phyloP scores from a whole-genome alignment of 1,140 invertebrate genomes.

The Ceratina calcarata region DNA sequence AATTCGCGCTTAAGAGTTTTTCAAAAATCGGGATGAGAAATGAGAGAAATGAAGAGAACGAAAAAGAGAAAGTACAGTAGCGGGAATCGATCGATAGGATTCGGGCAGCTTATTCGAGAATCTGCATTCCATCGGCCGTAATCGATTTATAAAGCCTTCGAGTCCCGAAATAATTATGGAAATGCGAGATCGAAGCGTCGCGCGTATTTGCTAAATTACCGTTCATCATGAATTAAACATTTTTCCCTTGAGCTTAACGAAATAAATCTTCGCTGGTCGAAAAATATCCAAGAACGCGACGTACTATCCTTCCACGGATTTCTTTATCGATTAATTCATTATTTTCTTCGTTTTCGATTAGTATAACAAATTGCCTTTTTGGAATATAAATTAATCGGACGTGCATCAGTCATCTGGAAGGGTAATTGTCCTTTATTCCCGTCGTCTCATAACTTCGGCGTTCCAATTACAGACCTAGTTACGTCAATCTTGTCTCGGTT shows the following conservation, averaged over 20 bases:
- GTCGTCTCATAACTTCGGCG: too few relatives aligned
- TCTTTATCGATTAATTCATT: not conserved
- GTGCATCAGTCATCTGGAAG: too few relatives aligned
- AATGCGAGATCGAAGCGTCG: conserved; percentile 5
- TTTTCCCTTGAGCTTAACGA: not conserved
- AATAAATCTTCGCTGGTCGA: conserved; percentile 32
- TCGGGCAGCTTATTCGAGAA: conserved; percentile 5
- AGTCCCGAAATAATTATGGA: conserved; percentile 36
- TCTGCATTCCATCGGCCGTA: conserved; percentile 42
- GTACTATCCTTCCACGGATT: not conserved
- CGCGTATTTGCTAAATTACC: conserved; percentile 26
- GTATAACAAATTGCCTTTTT: too few relatives aligned
- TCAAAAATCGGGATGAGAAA: not conserved
- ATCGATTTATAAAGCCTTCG: conserved; percentile 39
- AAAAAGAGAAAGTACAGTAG: not conserved
- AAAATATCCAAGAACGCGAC: not conserved
- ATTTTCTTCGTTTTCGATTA: not conserved
- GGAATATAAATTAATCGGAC: too few relatives aligned
- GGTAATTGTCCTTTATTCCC: too few relatives aligned
- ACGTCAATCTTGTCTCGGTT: too few relatives aligned
- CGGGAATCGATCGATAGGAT: conserved; percentile 14
- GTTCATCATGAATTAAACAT: conserved; percentile 34
- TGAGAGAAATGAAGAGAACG: not conserved
- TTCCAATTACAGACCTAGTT: too few relatives aligned
- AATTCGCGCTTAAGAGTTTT: too few relatives aligned